phyloP scores from a whole-genome alignment of 2,113 vertebrate genomes.

The Bufo gargarizans region DNA sequence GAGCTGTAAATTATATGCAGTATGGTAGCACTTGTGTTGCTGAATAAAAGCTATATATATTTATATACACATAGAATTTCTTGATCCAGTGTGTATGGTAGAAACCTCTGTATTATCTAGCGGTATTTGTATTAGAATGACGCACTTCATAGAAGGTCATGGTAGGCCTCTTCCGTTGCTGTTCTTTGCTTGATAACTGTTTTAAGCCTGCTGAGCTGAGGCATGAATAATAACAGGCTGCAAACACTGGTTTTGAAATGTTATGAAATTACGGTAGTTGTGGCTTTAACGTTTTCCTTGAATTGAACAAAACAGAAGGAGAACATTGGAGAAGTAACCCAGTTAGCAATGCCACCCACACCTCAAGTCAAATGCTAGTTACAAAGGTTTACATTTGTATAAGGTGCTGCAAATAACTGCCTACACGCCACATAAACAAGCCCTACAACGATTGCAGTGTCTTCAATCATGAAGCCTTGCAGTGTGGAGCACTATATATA shows the following conservation, averaged over 20 bases:
- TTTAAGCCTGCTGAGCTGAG: neutral
- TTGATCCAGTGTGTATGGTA: neutral
- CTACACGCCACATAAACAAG: slow-evolving; percentile 66
- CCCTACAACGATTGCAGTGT: slow-evolving; percentile 62
- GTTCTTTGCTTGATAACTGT: neutral
- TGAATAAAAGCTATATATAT: too few species aligned
- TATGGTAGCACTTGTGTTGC: too few species aligned
- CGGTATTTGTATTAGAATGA: neutral
- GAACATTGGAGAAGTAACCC: slow-evolving; percentile 37
- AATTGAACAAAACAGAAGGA: slow-evolving; percentile 54
- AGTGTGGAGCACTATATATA: slow-evolving; percentile 62
- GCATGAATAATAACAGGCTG: slow-evolving; percentile 22
- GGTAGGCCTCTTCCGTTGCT: neutral
- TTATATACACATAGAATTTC: too few species aligned
- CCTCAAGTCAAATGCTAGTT: slow-evolving; percentile 62
- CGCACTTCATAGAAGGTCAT: neutral
- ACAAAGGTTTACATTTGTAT: slow-evolving; percentile 64
- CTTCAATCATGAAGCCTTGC: slow-evolving; percentile 62
- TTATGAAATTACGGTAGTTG: slow-evolving; percentile 46
- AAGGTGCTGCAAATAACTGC: slow-evolving; percentile 66
- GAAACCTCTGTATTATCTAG: neutral
- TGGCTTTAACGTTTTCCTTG: slow-evolving; percentile 49
- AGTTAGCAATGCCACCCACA: slow-evolving; percentile 61
- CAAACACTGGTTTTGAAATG: slow-evolving; percentile 4
- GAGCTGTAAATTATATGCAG: too few species aligned